phyloP scores from a whole-genome alignment of 35 echinoderm and acorn worm species.

The Apostichopus californicus region DNA sequence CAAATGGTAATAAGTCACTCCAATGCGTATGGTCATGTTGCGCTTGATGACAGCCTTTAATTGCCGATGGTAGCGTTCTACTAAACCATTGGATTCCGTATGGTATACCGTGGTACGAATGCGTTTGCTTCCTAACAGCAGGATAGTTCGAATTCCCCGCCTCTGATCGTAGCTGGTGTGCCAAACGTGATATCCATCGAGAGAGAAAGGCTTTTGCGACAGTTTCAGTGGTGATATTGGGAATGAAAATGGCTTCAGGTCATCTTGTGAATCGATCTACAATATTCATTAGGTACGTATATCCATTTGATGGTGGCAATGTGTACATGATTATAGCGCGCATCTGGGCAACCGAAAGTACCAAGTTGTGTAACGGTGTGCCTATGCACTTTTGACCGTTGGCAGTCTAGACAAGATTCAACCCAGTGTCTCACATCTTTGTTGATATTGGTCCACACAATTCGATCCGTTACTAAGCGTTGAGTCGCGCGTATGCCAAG shows the following conservation, averaged over 20 bases:
- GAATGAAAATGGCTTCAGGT: background rate
- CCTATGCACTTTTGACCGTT: background rate
- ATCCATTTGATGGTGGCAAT: background rate
- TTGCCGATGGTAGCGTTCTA: background rate
- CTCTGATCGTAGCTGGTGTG: background rate
- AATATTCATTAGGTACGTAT: background rate
- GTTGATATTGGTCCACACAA: background rate
- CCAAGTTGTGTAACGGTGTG: background rate
- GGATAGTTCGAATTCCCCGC: background rate
- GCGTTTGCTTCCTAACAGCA: background rate
- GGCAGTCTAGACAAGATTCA: background rate
- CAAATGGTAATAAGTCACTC: background rate
- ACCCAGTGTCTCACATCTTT: background rate
- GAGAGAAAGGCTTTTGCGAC: background rate
- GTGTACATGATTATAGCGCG: background rate
- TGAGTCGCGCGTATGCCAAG: conserved; percentile 6
- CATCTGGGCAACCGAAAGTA: background rate
- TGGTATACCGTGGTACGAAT: background rate
- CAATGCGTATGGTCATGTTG: background rate
- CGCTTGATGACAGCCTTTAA: background rate
- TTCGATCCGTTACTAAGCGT: background rate
- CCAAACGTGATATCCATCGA: background rate
- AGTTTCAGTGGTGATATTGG: no score
- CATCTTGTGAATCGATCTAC: background rate
- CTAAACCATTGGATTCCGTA: background rate